Conservation (phyloP, 2,797 vertebrate genomes). For the Saxicola maurus region DNA sequence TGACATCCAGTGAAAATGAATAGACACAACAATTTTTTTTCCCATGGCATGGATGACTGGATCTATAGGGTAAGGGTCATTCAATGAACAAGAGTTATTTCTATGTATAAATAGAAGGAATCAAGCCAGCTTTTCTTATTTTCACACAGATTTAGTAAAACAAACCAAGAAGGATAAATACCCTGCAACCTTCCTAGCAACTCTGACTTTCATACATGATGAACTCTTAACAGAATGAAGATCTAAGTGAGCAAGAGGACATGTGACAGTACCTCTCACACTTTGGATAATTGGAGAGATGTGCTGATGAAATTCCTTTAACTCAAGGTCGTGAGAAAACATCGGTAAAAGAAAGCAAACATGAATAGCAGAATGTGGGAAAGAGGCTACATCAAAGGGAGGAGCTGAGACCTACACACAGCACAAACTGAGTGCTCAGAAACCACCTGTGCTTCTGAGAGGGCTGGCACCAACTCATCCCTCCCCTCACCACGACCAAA, state of each 20-base stretch:
- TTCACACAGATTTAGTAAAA: slow-evolving; percentile 59
- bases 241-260: background rate
- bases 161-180: slow-evolving; percentile 35
- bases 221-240: background rate
- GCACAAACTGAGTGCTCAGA: background rate
- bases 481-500: background rate
- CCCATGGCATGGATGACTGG: slow-evolving; percentile 55
- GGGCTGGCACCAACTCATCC: background rate
- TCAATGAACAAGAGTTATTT: slow-evolving; percentile 62
- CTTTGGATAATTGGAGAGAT: background rate
- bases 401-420: background rate
- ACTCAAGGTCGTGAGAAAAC: slow-evolving; percentile 23
- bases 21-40: slow-evolving; percentile 49
- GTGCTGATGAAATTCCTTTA: slow-evolving; percentile 13
- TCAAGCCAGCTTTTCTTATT: slow-evolving; percentile 50
- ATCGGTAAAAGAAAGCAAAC: background rate
- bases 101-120: slow-evolving; percentile 39
- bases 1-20: slow-evolving; percentile 58
- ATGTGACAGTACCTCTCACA: background rate
- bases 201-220: background rate
- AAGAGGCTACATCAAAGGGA: background rate
- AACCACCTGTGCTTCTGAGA: background rate
- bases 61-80: slow-evolving; percentile 56
- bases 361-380: slow-evolving; percentile 20
- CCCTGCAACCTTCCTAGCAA: background rate